Evolutionary conservation across 2,113 vertebrate genomes (phyloP), one percentile per base, ranked within the genome.

Genomic region (Eptatretus burgeri): DNA sequence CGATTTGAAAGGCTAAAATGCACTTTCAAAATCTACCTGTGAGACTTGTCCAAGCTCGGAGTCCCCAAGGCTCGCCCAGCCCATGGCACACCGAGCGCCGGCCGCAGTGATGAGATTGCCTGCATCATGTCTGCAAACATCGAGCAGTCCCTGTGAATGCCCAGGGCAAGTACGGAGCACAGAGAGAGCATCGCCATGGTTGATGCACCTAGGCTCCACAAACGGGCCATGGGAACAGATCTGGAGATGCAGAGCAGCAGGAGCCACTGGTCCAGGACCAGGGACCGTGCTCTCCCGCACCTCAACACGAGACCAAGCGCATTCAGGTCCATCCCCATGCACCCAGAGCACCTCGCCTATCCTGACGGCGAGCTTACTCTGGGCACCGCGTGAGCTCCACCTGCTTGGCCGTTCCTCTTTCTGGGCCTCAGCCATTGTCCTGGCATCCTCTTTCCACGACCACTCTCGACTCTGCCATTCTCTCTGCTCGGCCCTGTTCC

Each of bases 281-380:
- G 67, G 0, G 89, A 89, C 18, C 74, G 80, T 51, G 73, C 84
- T 1, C 87, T 94, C 67, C 81, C 84, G 64, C 91, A 98, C 64
- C 85, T 87, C 2, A 98, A 74, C 63, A 84, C 69, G 64, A 98
- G 72, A 8, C 72, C 71, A 1, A 98, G 76, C 2, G 83, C 74
- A 0, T 83, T 76, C 67, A 72, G 84, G 67, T 98, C 91, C 71
- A 98, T n/a, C n/a, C n/a, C n/a, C n/a, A n/a, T n/a, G 51, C 4
- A 78, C 80, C 71, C 82, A 81, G 18, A 87, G 94, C 41, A 84
- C 91, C 70, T 98, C 91, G 1, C 95, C 95, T 66, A 98, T 73
- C 16, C 91, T 87, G 13, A 96, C 78, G 53, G 84, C 81, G 19
- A 94, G 77, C 68, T 93, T 84, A 64, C 74, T 78, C 67, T 89